A percentile compares a stretch with the other conserved stretches of the same genome.
phyloP scores from a whole-genome alignment of 1,140 invertebrate species.

The Sinella curviseta region DNA sequence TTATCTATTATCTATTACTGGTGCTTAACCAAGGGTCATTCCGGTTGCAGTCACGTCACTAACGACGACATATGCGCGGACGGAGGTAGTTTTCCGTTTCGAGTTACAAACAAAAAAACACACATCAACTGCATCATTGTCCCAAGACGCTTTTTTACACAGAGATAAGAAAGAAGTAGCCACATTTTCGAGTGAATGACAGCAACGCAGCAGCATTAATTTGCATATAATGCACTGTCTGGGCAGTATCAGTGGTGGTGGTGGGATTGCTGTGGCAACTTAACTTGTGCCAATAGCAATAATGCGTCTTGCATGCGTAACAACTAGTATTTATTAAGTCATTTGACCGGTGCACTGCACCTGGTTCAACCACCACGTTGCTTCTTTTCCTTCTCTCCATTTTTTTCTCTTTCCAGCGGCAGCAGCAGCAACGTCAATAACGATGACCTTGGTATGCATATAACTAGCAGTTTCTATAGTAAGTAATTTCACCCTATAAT shows the following conservation, averaged over 20 bases:
- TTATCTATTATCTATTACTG: no score
- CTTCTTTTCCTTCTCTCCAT: neutral
- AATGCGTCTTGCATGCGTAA: neutral
- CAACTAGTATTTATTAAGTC: neutral
- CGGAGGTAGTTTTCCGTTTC: neutral
- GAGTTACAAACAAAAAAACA: no score
- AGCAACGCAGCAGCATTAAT: no score
- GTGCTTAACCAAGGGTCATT: no score
- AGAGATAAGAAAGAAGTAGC: no score
- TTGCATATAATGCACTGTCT: conserved; percentile 1
- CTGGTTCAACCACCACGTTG: neutral
- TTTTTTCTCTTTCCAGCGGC: no score
- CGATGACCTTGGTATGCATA: neutral
- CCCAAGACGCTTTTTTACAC: no score
- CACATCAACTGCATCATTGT: no score
- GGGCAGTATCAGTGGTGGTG: neutral
- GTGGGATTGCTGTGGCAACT: no score
- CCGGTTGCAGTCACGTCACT: neutral
- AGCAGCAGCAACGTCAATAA: neutral
- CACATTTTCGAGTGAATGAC: conserved; percentile 9
- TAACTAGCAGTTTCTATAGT: no score
- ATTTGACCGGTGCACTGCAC: neutral
- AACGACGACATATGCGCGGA: neutral
- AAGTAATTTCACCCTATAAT: no score
- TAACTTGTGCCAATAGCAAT: neutral